phyloP scores from a whole-genome alignment of 2,797 vertebrate species.

The Denticeps clupeoides region DNA sequence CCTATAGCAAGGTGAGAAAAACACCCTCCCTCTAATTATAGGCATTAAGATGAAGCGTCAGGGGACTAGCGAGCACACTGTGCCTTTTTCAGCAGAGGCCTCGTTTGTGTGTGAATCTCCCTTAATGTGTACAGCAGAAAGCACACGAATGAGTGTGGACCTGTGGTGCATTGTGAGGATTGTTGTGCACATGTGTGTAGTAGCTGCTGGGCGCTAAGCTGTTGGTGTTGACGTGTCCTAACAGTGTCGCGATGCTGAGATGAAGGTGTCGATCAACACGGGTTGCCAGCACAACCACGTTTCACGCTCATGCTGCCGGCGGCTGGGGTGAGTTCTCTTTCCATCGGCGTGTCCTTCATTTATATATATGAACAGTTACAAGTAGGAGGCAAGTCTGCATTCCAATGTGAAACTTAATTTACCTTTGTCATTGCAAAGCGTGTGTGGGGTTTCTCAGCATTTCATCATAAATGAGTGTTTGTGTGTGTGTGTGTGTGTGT shows the following conservation, averaged over 20 bases:
- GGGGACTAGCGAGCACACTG: too few relatives aligned
- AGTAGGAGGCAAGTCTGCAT: not conserved
- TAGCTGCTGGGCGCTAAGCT: not conserved
- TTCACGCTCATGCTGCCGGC: constrained; percentile 72
- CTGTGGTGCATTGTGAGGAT: too few relatives aligned
- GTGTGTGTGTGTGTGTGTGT: constrained; percentile 3
- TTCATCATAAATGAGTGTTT: not conserved
- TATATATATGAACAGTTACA: not conserved
- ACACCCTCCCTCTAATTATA: too few relatives aligned
- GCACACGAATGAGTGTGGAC: too few relatives aligned
- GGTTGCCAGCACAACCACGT: constrained; percentile 74
- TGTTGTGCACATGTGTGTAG: constrained; percentile 24
- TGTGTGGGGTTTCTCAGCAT: not conserved
- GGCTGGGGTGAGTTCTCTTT: constrained; percentile 67
- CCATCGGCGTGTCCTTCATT: too few relatives aligned
- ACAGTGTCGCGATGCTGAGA: constrained; percentile 69
- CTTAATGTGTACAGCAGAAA: too few relatives aligned
- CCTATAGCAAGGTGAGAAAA: too few relatives aligned
- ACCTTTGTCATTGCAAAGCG: not conserved
- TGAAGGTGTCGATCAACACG: constrained; percentile 76
- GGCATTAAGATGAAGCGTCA: too few relatives aligned
- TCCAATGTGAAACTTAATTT: not conserved
- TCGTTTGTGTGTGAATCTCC: too few relatives aligned
- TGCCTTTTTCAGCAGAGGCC: too few relatives aligned
- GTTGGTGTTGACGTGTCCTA: constrained; percentile 24